These are phyloP conservation scores for Mesoclemmys tuberculata DNA, from an alignment of 2,113 vertebrate genomes.

Conservation along the genomic window DNA sequence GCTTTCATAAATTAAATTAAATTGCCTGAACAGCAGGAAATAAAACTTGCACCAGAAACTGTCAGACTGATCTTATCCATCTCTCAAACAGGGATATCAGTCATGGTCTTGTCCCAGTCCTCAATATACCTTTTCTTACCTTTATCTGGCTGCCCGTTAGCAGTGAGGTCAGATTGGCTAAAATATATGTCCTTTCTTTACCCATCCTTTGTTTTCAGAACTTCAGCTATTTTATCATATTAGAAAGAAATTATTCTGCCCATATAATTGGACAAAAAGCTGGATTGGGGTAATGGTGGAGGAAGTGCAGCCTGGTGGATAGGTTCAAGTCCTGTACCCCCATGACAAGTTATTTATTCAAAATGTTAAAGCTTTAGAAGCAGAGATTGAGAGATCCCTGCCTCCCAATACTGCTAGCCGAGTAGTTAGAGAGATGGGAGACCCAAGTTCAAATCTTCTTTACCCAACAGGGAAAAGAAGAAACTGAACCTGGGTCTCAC, in stretches of 20 bases:
- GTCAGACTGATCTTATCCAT: slow-evolving; percentile 62
- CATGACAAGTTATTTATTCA: no score
- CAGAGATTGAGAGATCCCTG: no score
- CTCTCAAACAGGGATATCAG: slow-evolving; percentile 71
- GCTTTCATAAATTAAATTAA: slow-evolving; percentile 71
- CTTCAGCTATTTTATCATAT: neutral
- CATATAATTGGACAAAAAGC: neutral
- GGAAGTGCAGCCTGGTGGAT: no score
- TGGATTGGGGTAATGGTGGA: neutral
- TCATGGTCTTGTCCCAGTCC: slow-evolving; percentile 55
- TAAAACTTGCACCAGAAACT: slow-evolving; percentile 66
- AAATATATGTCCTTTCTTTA: neutral
- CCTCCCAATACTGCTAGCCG: no score
- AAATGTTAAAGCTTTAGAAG: no score
- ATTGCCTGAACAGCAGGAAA: slow-evolving; percentile 68
- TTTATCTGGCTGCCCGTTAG: slow-evolving; percentile 34
- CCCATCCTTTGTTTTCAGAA: neutral
- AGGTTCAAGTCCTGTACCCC: no score
- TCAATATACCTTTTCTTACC: slow-evolving; percentile 37
- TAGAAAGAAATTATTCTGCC: neutral
- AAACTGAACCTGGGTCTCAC: no score
- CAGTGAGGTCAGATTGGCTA: slow-evolving; percentile 7
- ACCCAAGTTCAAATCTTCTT: no score
- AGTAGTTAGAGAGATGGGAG: no score
- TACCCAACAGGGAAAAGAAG: no score